These are phyloP conservation scores for Cheilosia grossa DNA, from an alignment of 2,888 invertebrate species.

Conservation along the genomic window DNA sequence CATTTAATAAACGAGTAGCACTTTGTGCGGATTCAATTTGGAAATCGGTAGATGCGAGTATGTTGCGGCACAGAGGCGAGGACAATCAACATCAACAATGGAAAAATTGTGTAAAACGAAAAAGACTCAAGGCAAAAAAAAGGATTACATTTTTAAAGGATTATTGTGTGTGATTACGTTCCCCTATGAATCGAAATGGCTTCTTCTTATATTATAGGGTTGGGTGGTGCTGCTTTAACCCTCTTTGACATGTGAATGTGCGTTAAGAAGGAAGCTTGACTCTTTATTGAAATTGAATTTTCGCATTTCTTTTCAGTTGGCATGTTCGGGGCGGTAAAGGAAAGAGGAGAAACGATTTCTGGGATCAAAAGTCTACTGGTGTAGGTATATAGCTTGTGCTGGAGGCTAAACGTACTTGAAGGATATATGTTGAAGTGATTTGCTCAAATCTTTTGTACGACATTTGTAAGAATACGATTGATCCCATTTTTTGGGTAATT, in stretches of 20 bases:
- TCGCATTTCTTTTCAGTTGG: conserved; percentile 44
- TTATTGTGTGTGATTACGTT: conserved; percentile 72
- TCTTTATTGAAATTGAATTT: conserved; percentile 72
- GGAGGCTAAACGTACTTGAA: conserved; percentile 65
- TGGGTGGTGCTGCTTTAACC: conserved; percentile 13
- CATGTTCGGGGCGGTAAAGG: background rate
- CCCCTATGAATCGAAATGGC: conserved; percentile 63
- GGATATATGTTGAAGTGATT: conserved; percentile 67
- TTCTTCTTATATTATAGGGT: conserved; percentile 19
- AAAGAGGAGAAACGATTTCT: conserved; percentile 38
- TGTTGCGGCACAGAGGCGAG: background rate
- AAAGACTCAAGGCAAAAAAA: conserved; percentile 63
- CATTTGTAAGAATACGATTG: conserved; percentile 69
- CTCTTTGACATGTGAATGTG: conserved; percentile 60
- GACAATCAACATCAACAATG: background rate
- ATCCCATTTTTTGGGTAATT: conserved; percentile 66
- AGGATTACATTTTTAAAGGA: conserved; percentile 74
- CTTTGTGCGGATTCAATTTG: conserved; percentile 66
- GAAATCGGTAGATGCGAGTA: background rate
- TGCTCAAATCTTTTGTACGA: conserved; percentile 69
- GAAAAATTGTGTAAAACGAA: conserved; percentile 31
- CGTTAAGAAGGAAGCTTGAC: conserved; percentile 26
- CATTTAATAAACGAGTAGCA: conserved; percentile 67
- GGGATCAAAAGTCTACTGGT: conserved; percentile 62
- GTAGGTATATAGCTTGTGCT: conserved; percentile 11